Base-by-base conservation (phyloP, 30 jellyfish, hydroid and myxozoan genomes). In the Aurelia sp. region DNA sequence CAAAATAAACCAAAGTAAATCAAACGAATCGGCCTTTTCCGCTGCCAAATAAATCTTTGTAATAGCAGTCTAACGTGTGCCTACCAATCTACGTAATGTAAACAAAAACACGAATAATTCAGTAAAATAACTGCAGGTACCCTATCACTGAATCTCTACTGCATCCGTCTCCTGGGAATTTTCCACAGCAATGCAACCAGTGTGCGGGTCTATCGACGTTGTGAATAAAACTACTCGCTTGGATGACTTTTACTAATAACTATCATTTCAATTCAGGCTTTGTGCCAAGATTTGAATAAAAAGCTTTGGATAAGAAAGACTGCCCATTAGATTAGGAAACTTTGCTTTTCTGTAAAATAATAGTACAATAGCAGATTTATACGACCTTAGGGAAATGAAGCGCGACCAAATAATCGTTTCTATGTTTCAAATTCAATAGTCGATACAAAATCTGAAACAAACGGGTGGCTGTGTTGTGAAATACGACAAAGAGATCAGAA, bases 261-360 rank as follows among this genome's bases (percentile, higher is more conserved):
- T 44, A 72, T 63, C 82, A 44, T 18, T 44, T 41, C 17, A 65
- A 18, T 15, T 18, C 48, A 18, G 48, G n/a, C 40, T 65, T 19
- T 20, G 40, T 20, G 40, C 33, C 12, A 27, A 66, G 68, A 61
- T 63, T 59, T 41, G 51, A 44, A 12, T 22, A 21, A 67, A 31
- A 27, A 76, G 33, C 78, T 47, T 47, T 19, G 22, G 67, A 60
- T 58, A 59, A 76, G 47, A 61, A 67, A 76, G 55, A 13, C 55
- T 44, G 60, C 50, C 60, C 73, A 35, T 59, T 76, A 5, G 67
- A 60, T 58, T 76, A 19, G 61, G 84, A 17, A 40, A 17, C 40
- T 50, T 38, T 58, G 87, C 30, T 30, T 18, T 59, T 60, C 60
- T 75, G 74, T 72, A 55, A 75, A 63, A 75, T 72, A 75, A 75